phyloP scores from a whole-genome alignment of 2,113 vertebrate species.

The Gyps fulvus region DNA sequence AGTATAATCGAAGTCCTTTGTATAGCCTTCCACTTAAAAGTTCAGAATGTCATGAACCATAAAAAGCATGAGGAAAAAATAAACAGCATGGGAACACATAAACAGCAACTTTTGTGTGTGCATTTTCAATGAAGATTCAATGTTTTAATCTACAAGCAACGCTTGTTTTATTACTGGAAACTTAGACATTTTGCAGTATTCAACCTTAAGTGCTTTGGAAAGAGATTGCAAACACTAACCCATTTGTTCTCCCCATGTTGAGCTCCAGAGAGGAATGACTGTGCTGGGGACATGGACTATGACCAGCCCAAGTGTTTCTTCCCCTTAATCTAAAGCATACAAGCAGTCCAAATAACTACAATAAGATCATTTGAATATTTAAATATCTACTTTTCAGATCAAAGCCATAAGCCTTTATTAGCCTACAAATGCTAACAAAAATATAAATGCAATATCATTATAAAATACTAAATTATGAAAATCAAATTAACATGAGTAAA shows the following conservation, averaged over 20 bases:
- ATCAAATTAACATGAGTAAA: background rate
- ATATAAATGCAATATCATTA: background rate
- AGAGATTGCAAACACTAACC: background rate
- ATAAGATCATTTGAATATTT: background rate
- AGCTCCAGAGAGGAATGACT: background rate
- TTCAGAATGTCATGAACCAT: background rate
- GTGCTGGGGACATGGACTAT: background rate
- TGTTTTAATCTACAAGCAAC: background rate
- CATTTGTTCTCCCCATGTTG: background rate
- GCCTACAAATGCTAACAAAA: background rate
- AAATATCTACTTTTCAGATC: background rate
- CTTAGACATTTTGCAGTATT: background rate
- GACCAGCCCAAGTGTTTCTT: background rate
- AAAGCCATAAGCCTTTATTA: background rate
- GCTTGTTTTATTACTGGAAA: background rate
- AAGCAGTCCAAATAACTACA: background rate
- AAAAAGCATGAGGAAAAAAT: background rate
- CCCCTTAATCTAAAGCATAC: background rate
- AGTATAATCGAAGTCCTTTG: background rate
- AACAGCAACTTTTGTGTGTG: background rate
- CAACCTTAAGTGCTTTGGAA: background rate
- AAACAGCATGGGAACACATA: background rate
- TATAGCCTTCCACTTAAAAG: background rate
- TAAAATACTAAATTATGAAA: background rate
- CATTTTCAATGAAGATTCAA: background rate